A percentile compares a stretch with the other conserved stretches of the same genome.
phyloP scores from a whole-genome alignment of 2,797 vertebrate genomes.

The Euphonia xanthogaster region DNA sequence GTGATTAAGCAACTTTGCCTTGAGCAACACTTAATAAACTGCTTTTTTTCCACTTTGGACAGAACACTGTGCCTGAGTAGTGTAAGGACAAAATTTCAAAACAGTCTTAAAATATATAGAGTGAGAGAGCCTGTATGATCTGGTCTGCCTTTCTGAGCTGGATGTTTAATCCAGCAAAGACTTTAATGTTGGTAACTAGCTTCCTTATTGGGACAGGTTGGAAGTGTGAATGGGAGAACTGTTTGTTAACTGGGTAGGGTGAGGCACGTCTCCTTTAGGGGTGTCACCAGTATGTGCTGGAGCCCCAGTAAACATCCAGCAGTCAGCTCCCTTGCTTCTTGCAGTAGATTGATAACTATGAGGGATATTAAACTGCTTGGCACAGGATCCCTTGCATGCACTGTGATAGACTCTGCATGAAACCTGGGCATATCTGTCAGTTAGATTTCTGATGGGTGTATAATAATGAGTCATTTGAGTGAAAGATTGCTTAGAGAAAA shows the following conservation, averaged over 20 bases:
- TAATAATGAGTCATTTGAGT: not conserved
- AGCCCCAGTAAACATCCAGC: not conserved
- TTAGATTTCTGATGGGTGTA: not conserved
- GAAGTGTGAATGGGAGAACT: not conserved
- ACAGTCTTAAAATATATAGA: not conserved
- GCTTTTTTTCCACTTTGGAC: not conserved
- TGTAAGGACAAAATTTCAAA: not conserved
- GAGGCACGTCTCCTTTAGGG: not conserved
- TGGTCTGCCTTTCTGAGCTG: not conserved
- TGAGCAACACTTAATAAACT: not conserved
- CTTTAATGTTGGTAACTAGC: not conserved
- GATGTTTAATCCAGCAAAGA: not conserved
- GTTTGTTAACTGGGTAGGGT: not conserved
- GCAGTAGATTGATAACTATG: not conserved
- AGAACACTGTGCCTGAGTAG: not conserved
- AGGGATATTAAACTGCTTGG: not conserved
- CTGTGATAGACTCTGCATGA: not conserved
- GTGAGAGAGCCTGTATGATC: not conserved
- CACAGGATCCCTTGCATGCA: not conserved
- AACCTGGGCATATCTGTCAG: not conserved
- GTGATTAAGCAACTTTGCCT: not conserved
- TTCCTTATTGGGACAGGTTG: not conserved
- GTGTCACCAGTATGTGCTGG: not conserved
- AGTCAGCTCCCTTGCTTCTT: not conserved
- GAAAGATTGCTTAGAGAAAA: not conserved